A percentile compares a stretch with the other conserved stretches of the same genome.
These are phyloP conservation scores for Blomia tropicalis DNA, from an alignment of 2,888 invertebrate species.

Conservation along the genomic window DNA sequence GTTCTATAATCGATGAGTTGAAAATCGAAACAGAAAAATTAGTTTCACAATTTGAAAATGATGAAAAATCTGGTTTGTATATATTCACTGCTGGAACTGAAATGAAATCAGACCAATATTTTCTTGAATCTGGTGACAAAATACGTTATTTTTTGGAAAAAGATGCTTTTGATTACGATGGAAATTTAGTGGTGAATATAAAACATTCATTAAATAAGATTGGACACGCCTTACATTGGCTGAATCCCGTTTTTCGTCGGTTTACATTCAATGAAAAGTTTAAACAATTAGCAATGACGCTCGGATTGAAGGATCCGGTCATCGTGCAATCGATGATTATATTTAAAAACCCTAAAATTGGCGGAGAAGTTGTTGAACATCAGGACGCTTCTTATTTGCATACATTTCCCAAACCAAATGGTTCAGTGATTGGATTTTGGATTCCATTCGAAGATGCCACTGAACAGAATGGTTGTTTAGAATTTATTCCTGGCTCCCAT, in stretches of 20 bases:
- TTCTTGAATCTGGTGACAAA: constrained; percentile 77
- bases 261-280: constrained; percentile 69
- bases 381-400: constrained; percentile 69
- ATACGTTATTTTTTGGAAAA: constrained; percentile 79
- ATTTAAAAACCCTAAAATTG: constrained; percentile 80
- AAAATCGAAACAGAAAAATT: constrained; percentile 18
- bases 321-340: constrained; percentile 95
- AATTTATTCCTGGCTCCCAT: constrained; percentile 81
- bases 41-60: constrained; percentile 16
- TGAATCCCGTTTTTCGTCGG: constrained; percentile 60
- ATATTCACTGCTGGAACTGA: constrained; percentile 17
- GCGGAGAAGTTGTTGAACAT: constrained; percentile 50
- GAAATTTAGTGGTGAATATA: constrained; percentile 46
- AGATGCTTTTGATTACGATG: constrained; percentile 50
- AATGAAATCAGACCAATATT: constrained; percentile 56
- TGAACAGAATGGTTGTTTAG: constrained; percentile 69
- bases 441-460: constrained; percentile 87
- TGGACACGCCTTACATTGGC: constrained; percentile 70
- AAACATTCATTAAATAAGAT: constrained; percentile 46
- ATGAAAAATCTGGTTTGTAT: not conserved
- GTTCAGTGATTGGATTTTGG: constrained; percentile 72
- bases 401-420: constrained; percentile 52
- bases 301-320: constrained; percentile 60
- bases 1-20: constrained; percentile 22
- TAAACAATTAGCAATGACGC: constrained; percentile 52